Conservation (phyloP, 2,113 vertebrate species). For the Triplophysa dalaica region DNA sequence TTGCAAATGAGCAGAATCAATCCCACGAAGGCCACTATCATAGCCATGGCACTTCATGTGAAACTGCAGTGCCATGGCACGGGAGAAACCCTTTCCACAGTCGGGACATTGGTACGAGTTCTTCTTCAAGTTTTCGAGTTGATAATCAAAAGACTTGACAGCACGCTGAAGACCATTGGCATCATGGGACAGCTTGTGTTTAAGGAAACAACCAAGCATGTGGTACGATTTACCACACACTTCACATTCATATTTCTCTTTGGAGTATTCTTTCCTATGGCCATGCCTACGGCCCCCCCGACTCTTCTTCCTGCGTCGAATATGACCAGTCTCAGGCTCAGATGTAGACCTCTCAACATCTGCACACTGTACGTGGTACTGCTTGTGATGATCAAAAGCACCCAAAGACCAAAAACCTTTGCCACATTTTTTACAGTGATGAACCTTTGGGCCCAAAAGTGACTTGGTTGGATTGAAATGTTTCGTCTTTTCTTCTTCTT, state of each 20-base stretch:
- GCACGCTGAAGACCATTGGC: slow-evolving; percentile 63
- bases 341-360: slow-evolving; percentile 60
- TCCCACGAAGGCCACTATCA: slow-evolving; percentile 61
- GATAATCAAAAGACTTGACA: slow-evolving; percentile 74
- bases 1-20: slow-evolving; percentile 44
- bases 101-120: slow-evolving; percentile 75
- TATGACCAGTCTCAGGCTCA: background rate
- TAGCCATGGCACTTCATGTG: slow-evolving; percentile 79
- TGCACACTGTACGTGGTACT: slow-evolving; percentile 64
- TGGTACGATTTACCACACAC: slow-evolving; percentile 74
- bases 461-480: slow-evolving; percentile 78
- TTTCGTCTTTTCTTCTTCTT: slow-evolving; percentile 50
- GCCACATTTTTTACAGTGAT: slow-evolving; percentile 74
- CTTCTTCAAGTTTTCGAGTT: slow-evolving; percentile 74
- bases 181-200: slow-evolving; percentile 72
- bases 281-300: slow-evolving; percentile 70
- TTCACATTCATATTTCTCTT: slow-evolving; percentile 70
- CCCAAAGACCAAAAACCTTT: slow-evolving; percentile 79
- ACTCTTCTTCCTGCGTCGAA: slow-evolving; percentile 62
- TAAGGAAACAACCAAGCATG: slow-evolving; percentile 73
- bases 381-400: slow-evolving; percentile 75
- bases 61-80: slow-evolving; percentile 78
- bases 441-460: slow-evolving; percentile 75
- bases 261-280: slow-evolving; percentile 54
- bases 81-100: slow-evolving; percentile 75